phyloP scores from a whole-genome alignment of 2,888 invertebrate genomes.

The Esperia sulphurella region DNA sequence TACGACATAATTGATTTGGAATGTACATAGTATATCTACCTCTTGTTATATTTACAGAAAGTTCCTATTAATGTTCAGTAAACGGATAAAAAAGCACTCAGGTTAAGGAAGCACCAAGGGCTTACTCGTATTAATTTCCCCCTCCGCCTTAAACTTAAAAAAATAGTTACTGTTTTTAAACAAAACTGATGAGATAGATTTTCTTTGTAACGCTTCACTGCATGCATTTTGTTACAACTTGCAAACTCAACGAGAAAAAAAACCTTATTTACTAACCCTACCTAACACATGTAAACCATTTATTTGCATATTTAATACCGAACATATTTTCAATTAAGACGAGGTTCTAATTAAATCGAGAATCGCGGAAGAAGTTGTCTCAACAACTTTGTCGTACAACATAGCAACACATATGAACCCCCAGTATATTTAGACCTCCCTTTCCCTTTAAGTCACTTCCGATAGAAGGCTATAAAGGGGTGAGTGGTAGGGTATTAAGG shows the following conservation, averaged over 20 bases:
- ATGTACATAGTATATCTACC: too few species aligned
- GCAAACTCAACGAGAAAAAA: neutral
- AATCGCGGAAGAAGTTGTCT: conserved; percentile 60
- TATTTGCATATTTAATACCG: conserved; percentile 54
- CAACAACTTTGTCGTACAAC: conserved; percentile 43
- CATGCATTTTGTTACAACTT: too few species aligned
- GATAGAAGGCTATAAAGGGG: conserved; percentile 6
- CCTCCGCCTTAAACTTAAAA: too few species aligned
- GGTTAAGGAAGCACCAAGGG: too few species aligned
- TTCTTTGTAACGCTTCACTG: neutral
- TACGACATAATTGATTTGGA: too few species aligned
- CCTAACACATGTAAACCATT: conserved; percentile 41
- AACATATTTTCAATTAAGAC: conserved; percentile 65
- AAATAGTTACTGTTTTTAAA: too few species aligned
- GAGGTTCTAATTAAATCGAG: conserved; percentile 60
- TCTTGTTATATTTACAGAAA: too few species aligned
- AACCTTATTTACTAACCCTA: conserved; percentile 20
- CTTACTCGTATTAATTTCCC: too few species aligned
- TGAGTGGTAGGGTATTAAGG: conserved; percentile 20
- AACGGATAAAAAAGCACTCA: too few species aligned
- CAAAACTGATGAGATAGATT: too few species aligned
- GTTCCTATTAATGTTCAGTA: too few species aligned
- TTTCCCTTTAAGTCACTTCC: conserved; percentile 10
- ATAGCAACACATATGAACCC: conserved; percentile 43
- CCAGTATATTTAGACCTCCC: conserved; percentile 34